Base-by-base conservation (phyloP, 2,797 vertebrate genomes). In the Manis crassicaudata region DNA sequence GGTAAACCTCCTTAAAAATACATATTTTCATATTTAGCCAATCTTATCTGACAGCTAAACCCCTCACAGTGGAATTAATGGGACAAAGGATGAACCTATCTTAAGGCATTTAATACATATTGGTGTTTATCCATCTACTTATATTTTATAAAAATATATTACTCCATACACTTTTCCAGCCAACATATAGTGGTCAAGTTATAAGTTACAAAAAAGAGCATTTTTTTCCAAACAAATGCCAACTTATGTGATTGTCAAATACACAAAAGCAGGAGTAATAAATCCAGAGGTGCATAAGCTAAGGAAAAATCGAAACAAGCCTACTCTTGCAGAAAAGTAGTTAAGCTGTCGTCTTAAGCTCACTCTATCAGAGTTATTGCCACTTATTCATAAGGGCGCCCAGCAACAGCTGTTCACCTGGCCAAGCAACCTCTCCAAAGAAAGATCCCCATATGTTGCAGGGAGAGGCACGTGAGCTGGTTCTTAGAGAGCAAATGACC, bases 361-460 rank as follows among this genome's bases (percentile, higher is more conserved):
- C 98, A 94, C 96, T 97, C 98, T 97, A 89, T 95, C 97, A 98
- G 98, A 98, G 99, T 99, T 99, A 99, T 98, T 98, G 98, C 98
- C 98, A 98, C 98, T 98, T 98, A 98, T 98, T 98, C 98, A 98
- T 98, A 99, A 98, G 98, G 99, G 98, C 98, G 97, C 98, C 98
- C 98, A 98, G 99, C 98, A 99, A 98, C 99, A 99, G 99, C 99
- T 99, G 99, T 99, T 99, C 99, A 99, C 99, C 99, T 99, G 99
- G 99, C 98, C 98, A 97, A 98, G 95, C 95, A 98, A 98, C 97
- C 97, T 98, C 98, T 98, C 98, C 97, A 98, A 99, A 99, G 98
- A 98, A 99, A 98, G 96, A 92, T 84, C 98, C 98, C 99, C 99
- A 99, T 99, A 99, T 99, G 99, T 96, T 98, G 96, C 98, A 97